These are phyloP conservation scores for Semaprochilodus insignis DNA, from an alignment of 2,797 vertebrate species.

Conservation along the genomic window DNA sequence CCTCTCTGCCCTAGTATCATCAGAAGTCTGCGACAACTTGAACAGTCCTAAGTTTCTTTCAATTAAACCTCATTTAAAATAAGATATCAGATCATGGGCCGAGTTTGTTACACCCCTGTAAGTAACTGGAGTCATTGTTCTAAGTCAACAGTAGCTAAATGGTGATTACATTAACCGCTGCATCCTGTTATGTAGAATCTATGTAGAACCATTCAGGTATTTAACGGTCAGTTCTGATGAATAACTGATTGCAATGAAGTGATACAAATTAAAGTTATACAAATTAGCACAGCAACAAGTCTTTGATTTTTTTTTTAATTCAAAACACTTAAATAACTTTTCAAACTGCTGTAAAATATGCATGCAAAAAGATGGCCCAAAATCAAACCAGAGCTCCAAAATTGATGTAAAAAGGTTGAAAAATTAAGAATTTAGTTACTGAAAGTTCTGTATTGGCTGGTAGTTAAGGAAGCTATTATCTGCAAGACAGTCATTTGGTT, in stretches of 20 bases:
- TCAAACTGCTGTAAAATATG: constrained; percentile 61
- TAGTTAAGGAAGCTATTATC: constrained; percentile 14
- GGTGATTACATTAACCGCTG: background rate
- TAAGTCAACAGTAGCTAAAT: background rate
- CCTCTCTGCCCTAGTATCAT: no score
- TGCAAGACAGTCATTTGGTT: constrained; percentile 18
- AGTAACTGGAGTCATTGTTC: no score
- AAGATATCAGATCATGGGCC: no score
- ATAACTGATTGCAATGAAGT: background rate
- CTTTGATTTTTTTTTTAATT: constrained; percentile 49
- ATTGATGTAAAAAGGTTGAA: constrained; percentile 36
- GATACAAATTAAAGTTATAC: background rate
- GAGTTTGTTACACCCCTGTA: no score
- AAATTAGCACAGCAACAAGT: constrained; percentile 9
- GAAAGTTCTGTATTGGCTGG: constrained; percentile 23
- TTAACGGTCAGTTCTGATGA: background rate
- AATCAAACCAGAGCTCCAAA: constrained; percentile 30
- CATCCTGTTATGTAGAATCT: background rate
- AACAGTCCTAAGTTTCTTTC: no score
- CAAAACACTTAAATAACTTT: constrained; percentile 62
- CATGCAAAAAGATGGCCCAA: constrained; percentile 61
- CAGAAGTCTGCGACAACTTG: no score
- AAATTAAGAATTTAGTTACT: constrained; percentile 13
- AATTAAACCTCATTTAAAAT: no score
- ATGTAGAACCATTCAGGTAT: background rate